Conservation (phyloP, 1,140 invertebrate genomes). For the Leptinotarsa undecemlineata region DNA sequence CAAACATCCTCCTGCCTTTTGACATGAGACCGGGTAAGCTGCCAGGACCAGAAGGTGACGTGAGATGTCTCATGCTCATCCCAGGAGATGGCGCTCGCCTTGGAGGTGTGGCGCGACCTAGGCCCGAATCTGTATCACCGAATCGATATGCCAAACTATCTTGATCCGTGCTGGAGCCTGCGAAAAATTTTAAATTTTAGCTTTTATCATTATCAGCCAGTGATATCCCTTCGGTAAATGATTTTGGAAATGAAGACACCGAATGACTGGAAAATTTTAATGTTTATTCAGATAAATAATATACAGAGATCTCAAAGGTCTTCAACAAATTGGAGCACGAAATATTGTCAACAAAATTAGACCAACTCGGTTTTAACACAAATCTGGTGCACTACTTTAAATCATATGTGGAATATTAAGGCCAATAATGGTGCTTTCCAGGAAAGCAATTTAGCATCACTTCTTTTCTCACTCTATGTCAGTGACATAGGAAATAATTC, state of each 20-base stretch:
- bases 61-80: slow-evolving; percentile 67
- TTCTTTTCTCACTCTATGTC: too few relatives aligned
- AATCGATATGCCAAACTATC: slow-evolving; percentile 60
- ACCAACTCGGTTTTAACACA: too few relatives aligned
- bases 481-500: too few relatives aligned
- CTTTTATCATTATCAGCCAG: too few relatives aligned
- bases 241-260: neutral
- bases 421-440: too few relatives aligned
- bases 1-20: slow-evolving; percentile 70
- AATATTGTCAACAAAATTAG: too few relatives aligned
- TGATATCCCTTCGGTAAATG: neutral
- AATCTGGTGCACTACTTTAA: too few relatives aligned
- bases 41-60: slow-evolving; percentile 77
- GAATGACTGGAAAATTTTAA: neutral
- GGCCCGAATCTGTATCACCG: slow-evolving; percentile 76
- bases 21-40: slow-evolving; percentile 82
- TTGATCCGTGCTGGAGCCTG: slow-evolving; percentile 61
- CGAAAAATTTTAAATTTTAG: neutral
- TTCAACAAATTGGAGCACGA: too few relatives aligned
- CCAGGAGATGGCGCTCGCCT: slow-evolving; percentile 78
- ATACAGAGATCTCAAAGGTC: too few relatives aligned
- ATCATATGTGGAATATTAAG: too few relatives aligned
- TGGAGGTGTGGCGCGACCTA: slow-evolving; percentile 79
- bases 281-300: too few relatives aligned
- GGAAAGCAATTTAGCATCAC: too few relatives aligned